Conservation (phyloP, 1,140 invertebrate species). For the Helicoverpa armigera region DNA sequence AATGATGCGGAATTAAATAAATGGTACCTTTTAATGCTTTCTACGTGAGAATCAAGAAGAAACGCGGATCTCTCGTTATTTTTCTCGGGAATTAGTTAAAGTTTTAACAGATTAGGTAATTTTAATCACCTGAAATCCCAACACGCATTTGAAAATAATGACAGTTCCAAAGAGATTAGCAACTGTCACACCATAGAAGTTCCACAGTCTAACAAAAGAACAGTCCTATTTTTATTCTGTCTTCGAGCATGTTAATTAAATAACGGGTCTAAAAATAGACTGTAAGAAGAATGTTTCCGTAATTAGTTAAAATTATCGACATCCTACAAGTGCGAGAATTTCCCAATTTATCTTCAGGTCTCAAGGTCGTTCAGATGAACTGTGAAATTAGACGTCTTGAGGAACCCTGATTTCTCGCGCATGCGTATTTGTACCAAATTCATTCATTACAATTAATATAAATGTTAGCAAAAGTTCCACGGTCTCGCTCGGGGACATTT, state of each 20-base stretch:
- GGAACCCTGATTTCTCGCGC: conserved; percentile 1
- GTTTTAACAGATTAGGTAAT: too few species aligned
- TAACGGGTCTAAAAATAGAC: too few species aligned
- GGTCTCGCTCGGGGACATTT: conserved; percentile 29
- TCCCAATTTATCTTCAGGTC: background rate
- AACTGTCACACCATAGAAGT: too few species aligned
- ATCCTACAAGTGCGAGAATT: background rate
- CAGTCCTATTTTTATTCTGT: too few species aligned
- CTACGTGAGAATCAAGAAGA: background rate
- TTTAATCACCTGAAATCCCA: too few species aligned
- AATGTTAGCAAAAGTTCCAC: conserved; percentile 37
- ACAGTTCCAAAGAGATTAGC: too few species aligned
- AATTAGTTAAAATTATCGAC: conserved; percentile 7
- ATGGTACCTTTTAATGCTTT: background rate
- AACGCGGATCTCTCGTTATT: too few species aligned
- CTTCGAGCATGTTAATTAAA: too few species aligned
- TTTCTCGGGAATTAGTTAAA: background rate
- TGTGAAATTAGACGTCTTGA: conserved; percentile 33
- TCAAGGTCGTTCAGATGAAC: conserved; percentile 25
- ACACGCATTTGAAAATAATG: too few species aligned
- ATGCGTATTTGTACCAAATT: conserved; percentile 9
- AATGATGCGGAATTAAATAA: conserved; percentile 10
- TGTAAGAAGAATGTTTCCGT: background rate
- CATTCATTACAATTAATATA: conserved; percentile 46
- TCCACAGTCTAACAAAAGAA: too few species aligned